Evolutionary conservation across 2,113 vertebrate genomes (phyloP), one percentile per base, ranked within the genome.

Genomic region (Cnemophilus loriae): DNA sequence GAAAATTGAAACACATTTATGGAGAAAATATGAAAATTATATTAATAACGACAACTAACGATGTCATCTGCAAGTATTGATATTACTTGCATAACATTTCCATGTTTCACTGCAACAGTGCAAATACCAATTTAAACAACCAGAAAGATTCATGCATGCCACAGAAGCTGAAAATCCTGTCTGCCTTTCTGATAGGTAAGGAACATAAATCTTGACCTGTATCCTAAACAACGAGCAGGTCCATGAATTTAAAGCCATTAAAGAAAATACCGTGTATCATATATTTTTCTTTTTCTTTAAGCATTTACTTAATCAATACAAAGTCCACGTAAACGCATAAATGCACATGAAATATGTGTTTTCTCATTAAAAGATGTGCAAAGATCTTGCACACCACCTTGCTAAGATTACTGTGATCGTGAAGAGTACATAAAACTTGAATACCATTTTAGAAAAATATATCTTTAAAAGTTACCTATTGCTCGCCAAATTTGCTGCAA

Each of bases 311-410:
- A 73, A 20, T 57, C 5, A 10, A 6, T 33, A 47, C 7, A 27
- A 7, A 49, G 2, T 21, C 10, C 11, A 61, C 13, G n/a, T 11
- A 68, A 76, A 8, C 7, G 30, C 18, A 41, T n/a, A 64, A 82
- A 69, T 47, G 1, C 9, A 57, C 9, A 7, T 2, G 11, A 71
- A 77, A 47, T 18, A 24, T 4, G 0, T 18, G 3, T 14, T 80
- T 92, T 86, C 46, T 81, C 16, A 37, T 9, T 2, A 59, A 64
- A 86, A 55, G 11, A 2, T 14, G 23, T 4, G 1, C 8, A 65
- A 65, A n/a, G n/a, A n/a, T n/a, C n/a, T n/a, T n/a, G 27, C 15
- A 4, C 5, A n/a, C 4, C 17, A 47, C 1, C 6, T 65, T 37
- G 26, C 6, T 85, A 76, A 63, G 3, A 0, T 71, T 47, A 16